Evolutionary conservation across 2,113 vertebrate genomes (phyloP).

Genomic region (Antechinus flavipes): DNA sequence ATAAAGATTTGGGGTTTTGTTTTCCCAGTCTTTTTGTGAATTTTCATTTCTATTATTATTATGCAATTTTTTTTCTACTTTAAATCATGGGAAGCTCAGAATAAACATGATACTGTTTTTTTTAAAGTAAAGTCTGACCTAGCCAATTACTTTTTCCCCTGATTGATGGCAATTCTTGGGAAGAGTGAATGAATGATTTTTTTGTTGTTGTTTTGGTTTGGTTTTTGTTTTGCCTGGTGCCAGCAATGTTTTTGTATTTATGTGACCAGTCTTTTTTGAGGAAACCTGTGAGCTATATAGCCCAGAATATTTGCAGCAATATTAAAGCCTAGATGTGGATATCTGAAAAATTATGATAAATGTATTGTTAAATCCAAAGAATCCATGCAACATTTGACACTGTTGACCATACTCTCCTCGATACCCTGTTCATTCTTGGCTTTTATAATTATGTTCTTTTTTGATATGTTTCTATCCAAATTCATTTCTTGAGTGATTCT

Average conservation of each 20-base stretch:
- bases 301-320: neutral
- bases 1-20: neutral
- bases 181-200: neutral
- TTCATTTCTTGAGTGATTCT: neutral
- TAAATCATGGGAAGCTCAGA: neutral
- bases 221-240: neutral
- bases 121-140: neutral
- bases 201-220: neutral
- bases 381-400: neutral
- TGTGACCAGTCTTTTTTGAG: slow-evolving; percentile 9
- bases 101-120: neutral
- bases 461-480: neutral
- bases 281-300: neutral
- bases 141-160: slow-evolving; percentile 22
- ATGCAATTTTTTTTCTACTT: neutral
- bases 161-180: neutral
- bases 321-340: neutral
- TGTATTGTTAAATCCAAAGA: neutral
- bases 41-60: neutral
- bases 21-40: neutral
- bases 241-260: neutral
- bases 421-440: neutral
- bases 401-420: neutral
- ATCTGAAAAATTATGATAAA: neutral
- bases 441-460: neutral